Evolutionary conservation across 2,888 invertebrate species (phyloP).

Genomic region (Flexamia atlantica): DNA sequence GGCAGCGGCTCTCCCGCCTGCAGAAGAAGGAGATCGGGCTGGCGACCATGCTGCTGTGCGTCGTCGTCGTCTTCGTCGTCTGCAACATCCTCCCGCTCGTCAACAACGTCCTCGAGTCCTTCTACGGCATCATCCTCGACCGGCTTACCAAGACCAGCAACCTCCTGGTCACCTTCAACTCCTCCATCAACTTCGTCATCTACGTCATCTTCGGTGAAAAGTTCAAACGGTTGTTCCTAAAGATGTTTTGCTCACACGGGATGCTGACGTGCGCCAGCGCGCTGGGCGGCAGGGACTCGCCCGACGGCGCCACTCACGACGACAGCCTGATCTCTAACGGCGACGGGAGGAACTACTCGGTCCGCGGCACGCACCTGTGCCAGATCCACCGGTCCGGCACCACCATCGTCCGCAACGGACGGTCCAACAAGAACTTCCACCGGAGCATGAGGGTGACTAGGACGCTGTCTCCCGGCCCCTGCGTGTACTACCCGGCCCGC

Average conservation of each 20-base stretch:
- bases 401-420: slow-evolving; percentile 72
- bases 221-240: slow-evolving; percentile 91
- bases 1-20: slow-evolving; percentile 91
- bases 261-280: slow-evolving; percentile 73
- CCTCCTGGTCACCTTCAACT: slow-evolving; percentile 96
- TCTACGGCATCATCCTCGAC: slow-evolving; percentile 81
- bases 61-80: slow-evolving; percentile 95
- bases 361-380: slow-evolving; percentile 78
- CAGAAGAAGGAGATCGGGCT: slow-evolving; percentile 95
- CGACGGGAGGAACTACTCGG: slow-evolving; percentile 81
- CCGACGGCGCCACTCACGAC: slow-evolving; percentile 87
- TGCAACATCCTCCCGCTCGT: slow-evolving; percentile 94
- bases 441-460: slow-evolving; percentile 59
- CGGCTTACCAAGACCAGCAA: slow-evolving; percentile 91
- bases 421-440: slow-evolving; percentile 55
- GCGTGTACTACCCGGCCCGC: slow-evolving; percentile 78
- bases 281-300: slow-evolving; percentile 81
- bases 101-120: slow-evolving; percentile 91
- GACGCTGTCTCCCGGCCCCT: slow-evolving; percentile 74
- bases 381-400: slow-evolving; percentile 71
- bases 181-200: slow-evolving; percentile 98
- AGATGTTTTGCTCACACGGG: slow-evolving; percentile 85
- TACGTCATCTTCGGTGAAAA: slow-evolving; percentile 99
- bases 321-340: slow-evolving; percentile 88
- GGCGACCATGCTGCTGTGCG: slow-evolving; percentile 96